Evolutionary conservation across 2,888 invertebrate genomes (phyloP).

Genomic region (Argyra leucocephala): DNA sequence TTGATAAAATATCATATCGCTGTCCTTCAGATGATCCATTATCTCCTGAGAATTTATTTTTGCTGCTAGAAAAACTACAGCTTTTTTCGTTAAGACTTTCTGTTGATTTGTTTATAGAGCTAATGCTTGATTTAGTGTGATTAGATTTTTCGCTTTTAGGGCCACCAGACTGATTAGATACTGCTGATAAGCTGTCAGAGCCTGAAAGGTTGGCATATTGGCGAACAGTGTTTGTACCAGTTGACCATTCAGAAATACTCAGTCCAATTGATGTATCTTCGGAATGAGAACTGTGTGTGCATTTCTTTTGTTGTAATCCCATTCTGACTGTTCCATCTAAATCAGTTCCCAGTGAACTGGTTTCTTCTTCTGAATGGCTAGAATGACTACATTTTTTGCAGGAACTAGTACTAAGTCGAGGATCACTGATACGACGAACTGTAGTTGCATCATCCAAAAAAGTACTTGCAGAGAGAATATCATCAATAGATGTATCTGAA

Average conservation of each 20-base stretch:
- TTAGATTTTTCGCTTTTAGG: constrained; percentile 54
- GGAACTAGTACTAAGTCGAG: constrained; percentile 47
- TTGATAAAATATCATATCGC: constrained; percentile 53
- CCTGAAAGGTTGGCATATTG: constrained; percentile 69
- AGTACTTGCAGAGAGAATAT: constrained; percentile 49
- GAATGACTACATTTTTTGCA: constrained; percentile 58
- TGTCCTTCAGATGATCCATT: constrained; percentile 41
- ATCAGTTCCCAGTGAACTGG: constrained; percentile 67
- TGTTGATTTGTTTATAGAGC: constrained; percentile 52
- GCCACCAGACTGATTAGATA: constrained; percentile 50
- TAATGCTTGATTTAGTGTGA: constrained; percentile 49
- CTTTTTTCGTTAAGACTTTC: constrained; percentile 44
- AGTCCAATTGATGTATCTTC: constrained; percentile 79
- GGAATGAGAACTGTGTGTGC: constrained; percentile 73
- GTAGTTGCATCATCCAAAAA: constrained; percentile 52
- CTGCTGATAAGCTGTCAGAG: constrained; percentile 51
- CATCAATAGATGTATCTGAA: constrained; percentile 56
- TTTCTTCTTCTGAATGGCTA: constrained; percentile 65
- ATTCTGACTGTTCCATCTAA: constrained; percentile 73
- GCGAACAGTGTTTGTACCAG: constrained; percentile 73
- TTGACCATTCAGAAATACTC: constrained; percentile 81
- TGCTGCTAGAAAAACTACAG: constrained; percentile 35
- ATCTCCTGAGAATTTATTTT: constrained; percentile 40
- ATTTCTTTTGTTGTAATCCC: constrained; percentile 68
- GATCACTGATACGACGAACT: constrained; percentile 41